Conservation (phyloP, 2,797 vertebrate genomes). For the Sparidentex hasta region DNA sequence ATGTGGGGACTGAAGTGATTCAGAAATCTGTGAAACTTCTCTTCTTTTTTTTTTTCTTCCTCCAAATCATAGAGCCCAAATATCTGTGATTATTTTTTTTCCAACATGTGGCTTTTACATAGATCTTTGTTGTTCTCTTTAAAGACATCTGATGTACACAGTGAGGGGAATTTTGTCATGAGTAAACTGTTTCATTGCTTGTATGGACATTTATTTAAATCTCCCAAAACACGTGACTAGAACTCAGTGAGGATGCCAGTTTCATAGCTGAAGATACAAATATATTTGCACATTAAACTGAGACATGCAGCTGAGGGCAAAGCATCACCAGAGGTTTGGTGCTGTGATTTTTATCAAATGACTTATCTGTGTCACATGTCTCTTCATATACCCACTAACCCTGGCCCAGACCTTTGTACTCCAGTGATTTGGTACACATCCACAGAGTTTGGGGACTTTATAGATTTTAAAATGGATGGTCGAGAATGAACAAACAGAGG, state of each 20-base stretch:
- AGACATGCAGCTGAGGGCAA: conserved; percentile 9
- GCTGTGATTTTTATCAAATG: conserved; percentile 36
- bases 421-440: not conserved
- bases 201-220: conserved; percentile 46
- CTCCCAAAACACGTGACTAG: conserved; percentile 28
- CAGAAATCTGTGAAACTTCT: conserved; percentile 63
- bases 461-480: not conserved
- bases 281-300: conserved; percentile 52
- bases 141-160: conserved; percentile 56
- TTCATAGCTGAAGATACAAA: conserved; percentile 38
- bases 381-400: not conserved
- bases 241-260: conserved; percentile 19
- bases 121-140: conserved; percentile 55
- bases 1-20: conserved; percentile 65
- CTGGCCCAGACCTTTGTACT: not conserved
- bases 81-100: conserved; percentile 54
- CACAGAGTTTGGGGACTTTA: not conserved
- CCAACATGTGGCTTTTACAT: conserved; percentile 41
- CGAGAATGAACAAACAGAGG: not conserved
- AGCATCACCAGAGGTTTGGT: conserved; percentile 14
- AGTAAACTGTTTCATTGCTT: conserved; percentile 47
- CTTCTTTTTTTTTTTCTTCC: conserved; percentile 22
- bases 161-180: conserved; percentile 33
- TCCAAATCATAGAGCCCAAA: conserved; percentile 43
- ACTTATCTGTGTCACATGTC: conserved; percentile 39